Conservation (phyloP, 1,140 invertebrate genomes). For the Philotrypesis tridentata region DNA sequence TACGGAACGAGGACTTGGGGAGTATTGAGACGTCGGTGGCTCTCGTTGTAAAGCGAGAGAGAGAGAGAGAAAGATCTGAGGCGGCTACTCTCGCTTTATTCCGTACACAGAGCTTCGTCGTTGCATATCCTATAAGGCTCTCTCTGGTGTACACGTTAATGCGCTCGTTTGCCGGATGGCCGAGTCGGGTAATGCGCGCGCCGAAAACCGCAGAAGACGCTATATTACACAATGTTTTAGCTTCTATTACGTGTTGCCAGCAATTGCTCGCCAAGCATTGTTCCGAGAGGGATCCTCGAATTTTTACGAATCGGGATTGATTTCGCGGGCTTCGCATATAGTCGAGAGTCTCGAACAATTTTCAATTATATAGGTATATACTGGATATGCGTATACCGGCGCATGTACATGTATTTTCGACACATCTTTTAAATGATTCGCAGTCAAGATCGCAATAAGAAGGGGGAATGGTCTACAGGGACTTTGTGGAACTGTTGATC, state of each 20-base stretch:
- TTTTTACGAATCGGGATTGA: background rate
- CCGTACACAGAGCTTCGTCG: background rate
- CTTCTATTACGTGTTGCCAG: background rate
- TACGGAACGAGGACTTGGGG: background rate
- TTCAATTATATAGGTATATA: background rate
- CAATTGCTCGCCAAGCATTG: background rate
- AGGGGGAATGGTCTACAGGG: too few relatives aligned
- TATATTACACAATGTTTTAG: background rate
- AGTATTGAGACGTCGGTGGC: slow-evolving; percentile 25
- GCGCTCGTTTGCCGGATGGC: slow-evolving; percentile 34
- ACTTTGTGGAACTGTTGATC: too few relatives aligned
- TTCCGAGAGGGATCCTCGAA: background rate
- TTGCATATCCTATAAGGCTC: slow-evolving; percentile 11
- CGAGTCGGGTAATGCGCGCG: background rate
- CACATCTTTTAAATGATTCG: too few relatives aligned
- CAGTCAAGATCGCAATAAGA: too few relatives aligned
- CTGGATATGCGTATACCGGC: background rate
- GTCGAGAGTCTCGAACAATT: background rate
- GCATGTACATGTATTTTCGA: too few relatives aligned
- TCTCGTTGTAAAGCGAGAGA: background rate
- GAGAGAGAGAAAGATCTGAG: background rate
- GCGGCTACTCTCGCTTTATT: background rate
- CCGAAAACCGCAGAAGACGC: slow-evolving; percentile 26
- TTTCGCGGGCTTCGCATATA: background rate
- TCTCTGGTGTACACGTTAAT: slow-evolving; percentile 22